Evolutionary conservation across 2,113 vertebrate genomes (phyloP).

Genomic region (Phylloscopus trochilus): DNA sequence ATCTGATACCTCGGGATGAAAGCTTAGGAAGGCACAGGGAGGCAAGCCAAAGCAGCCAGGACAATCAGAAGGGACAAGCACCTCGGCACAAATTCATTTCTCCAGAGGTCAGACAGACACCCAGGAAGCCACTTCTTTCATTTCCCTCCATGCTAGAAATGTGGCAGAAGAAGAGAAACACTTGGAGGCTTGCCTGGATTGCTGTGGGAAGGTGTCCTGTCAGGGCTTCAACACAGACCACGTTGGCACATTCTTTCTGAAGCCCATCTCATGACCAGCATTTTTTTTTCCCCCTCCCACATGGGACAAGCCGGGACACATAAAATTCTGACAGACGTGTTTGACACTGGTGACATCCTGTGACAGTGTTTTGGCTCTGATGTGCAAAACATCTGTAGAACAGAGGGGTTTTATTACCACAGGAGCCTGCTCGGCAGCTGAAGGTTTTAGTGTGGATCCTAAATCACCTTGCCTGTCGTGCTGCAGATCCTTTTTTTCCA

Average conservation of each 20-base stretch:
- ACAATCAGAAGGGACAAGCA: not conserved
- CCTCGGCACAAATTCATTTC: not conserved
- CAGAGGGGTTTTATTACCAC: not conserved
- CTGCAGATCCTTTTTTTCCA: not conserved
- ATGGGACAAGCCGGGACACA: not conserved
- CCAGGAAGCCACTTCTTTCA: not conserved
- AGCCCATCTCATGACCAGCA: not conserved
- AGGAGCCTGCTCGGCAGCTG: not conserved
- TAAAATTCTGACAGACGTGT: not conserved
- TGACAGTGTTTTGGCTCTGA: not conserved
- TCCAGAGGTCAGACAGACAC: not conserved
- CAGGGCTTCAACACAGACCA: not conserved
- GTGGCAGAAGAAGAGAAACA: not conserved
- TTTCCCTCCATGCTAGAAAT: not conserved
- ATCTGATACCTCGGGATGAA: not conserved
- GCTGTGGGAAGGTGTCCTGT: not conserved
- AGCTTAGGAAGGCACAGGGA: not conserved
- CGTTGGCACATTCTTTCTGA: not conserved
- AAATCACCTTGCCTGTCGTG: not conserved
- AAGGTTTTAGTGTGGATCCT: not conserved
- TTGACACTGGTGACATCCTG: not conserved
- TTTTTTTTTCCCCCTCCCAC: too few relatives aligned
- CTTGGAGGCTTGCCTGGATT: not conserved
- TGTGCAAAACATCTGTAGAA: not conserved
- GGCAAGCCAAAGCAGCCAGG: not conserved